These are phyloP conservation scores for Fragum sueziense DNA, from an alignment of 2,888 invertebrate species.

Conservation along the genomic window DNA sequence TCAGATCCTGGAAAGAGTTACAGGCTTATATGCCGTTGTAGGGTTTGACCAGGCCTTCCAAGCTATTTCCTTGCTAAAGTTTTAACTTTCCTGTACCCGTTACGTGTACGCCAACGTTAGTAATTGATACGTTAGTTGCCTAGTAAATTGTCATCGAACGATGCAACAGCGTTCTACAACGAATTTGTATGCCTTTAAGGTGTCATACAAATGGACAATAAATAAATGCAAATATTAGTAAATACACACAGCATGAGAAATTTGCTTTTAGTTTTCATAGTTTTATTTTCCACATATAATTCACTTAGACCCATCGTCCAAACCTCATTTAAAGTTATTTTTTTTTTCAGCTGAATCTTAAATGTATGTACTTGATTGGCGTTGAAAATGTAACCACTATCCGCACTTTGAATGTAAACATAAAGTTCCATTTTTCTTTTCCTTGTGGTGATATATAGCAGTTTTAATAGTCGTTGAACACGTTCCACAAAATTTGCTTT, in stretches of 20 bases:
- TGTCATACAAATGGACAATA: too few species aligned
- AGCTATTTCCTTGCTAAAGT: too few species aligned
- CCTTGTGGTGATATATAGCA: conserved; percentile 30
- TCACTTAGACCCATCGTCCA: conserved; percentile 45
- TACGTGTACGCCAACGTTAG: too few species aligned
- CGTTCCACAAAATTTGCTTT: conserved; percentile 36
- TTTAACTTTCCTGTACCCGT: too few species aligned
- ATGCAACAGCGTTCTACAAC: too few species aligned
- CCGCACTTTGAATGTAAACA: conserved; percentile 16
- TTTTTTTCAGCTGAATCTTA: conserved; percentile 33
- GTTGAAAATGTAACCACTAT: conserved; percentile 9
- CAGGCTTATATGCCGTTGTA: too few species aligned
- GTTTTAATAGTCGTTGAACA: conserved; percentile 31
- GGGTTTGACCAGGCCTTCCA: too few species aligned
- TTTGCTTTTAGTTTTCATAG: background rate
- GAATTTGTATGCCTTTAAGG: too few species aligned
- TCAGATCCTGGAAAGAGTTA: too few species aligned
- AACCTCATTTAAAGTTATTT: conserved; percentile 7
- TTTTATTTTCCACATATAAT: conserved; percentile 31
- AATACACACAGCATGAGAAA: conserved; percentile 27
- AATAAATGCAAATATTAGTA: conserved; percentile 37
- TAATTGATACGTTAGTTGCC: too few species aligned
- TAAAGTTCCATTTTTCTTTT: conserved; percentile 29
- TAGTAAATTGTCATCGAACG: too few species aligned
- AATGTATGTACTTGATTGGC: conserved; percentile 26